phyloP scores from a whole-genome alignment of 2,113 vertebrate species.

The Ceyx cyanopectus region DNA sequence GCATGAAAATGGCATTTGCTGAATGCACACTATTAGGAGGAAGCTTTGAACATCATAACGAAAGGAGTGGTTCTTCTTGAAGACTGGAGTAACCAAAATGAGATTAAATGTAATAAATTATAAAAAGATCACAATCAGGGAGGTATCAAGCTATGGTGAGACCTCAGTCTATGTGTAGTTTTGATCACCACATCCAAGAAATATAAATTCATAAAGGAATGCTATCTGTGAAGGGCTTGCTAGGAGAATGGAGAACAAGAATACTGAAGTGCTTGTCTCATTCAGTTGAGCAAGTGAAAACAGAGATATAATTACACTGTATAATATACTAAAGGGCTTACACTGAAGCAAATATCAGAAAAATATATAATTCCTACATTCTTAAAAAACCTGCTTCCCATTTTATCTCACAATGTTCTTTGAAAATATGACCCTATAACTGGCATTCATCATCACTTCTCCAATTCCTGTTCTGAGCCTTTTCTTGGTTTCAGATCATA shows the following conservation, averaged over 20 bases:
- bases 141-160: not conserved
- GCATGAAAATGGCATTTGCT: not conserved
- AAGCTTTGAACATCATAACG: not conserved
- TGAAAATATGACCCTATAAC: not conserved
- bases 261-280: not conserved
- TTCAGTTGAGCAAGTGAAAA: slow-evolving; percentile 1
- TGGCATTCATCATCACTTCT: not conserved
- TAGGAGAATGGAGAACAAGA: not conserved
- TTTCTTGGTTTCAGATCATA: not conserved
- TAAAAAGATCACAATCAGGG: not conserved
- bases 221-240: not conserved
- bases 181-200: not conserved
- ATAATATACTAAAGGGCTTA: slow-evolving; percentile 8
- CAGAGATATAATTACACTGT: not conserved
- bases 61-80: not conserved
- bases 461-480: not conserved
- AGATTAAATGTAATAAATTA: not conserved
- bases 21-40: not conserved
- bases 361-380: not conserved
- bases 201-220: not conserved
- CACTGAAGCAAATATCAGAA: not conserved
- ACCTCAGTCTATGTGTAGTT: not conserved
- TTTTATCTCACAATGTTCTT: not conserved
- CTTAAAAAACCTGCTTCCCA: not conserved
- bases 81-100: not conserved